A percentile compares a stretch with the other conserved stretches of the same genome.
phyloP scores from a whole-genome alignment of 2,888 invertebrate genomes.

The Hydropsyche betteni region DNA sequence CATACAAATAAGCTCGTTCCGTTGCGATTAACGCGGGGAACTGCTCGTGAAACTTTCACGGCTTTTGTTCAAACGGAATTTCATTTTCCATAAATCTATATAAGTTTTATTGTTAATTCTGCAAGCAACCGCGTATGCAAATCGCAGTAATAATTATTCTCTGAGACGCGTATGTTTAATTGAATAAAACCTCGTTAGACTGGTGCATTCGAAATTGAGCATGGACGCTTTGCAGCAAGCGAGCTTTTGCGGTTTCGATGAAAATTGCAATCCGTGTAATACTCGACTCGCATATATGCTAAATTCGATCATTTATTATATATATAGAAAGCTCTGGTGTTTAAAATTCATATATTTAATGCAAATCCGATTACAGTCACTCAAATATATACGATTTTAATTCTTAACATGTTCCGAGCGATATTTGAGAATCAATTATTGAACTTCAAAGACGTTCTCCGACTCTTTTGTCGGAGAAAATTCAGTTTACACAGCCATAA shows the following conservation, averaged over 20 bases:
- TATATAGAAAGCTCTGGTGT: too few relatives aligned
- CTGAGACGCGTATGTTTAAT: conserved; percentile 34
- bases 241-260: conserved; percentile 1
- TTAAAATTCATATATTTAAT: too few relatives aligned
- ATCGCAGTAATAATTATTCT: conserved; percentile 32
- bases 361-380: too few relatives aligned
- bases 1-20: conserved; percentile 20
- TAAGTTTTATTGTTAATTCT: too few relatives aligned
- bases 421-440: too few relatives aligned
- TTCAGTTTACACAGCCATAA: not conserved
- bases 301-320: too few relatives aligned
- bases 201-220: conserved; percentile 15
- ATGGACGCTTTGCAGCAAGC: not conserved
- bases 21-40: not conserved
- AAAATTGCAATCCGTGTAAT: conserved; percentile 7
- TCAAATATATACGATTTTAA: too few relatives aligned
- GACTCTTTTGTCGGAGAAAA: not conserved
- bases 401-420: too few relatives aligned
- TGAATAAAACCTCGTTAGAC: conserved; percentile 25
- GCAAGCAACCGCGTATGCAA: conserved; percentile 29
- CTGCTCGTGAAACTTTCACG: not conserved
- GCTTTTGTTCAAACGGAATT: conserved; percentile 4
- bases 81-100: too few relatives aligned
- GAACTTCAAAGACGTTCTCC: too few relatives aligned
- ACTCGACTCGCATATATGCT: too few relatives aligned